Conservation (phyloP, 2,113 vertebrate species). For the Gracilinanus agilis region DNA sequence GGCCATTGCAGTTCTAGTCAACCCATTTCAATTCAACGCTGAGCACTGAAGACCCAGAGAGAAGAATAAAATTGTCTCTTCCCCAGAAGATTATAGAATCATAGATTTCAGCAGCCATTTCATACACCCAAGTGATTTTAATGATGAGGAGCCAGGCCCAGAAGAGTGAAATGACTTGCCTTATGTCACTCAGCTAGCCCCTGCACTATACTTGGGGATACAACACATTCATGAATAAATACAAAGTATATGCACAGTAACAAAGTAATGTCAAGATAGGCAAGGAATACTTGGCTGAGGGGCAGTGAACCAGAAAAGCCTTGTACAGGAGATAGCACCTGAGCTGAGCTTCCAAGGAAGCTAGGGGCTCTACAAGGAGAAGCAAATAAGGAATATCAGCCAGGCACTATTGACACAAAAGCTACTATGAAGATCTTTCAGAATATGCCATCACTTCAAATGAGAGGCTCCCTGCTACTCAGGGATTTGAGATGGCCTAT, state of each 20-base stretch:
- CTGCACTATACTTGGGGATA: not conserved
- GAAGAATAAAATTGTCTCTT: not conserved
- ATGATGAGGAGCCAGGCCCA: not conserved
- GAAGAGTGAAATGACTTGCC: not conserved
- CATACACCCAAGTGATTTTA: not conserved
- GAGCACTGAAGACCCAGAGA: not conserved
- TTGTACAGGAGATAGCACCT: not conserved
- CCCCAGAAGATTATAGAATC: not conserved
- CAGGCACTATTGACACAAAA: not conserved
- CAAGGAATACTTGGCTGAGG: not conserved
- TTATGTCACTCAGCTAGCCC: not conserved
- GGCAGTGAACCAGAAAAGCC: not conserved
- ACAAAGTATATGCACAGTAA: not conserved
- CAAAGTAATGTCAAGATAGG: not conserved
- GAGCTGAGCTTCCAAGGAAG: not conserved
- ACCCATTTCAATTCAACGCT: too few species aligned
- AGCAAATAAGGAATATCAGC: not conserved
- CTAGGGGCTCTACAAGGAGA: not conserved
- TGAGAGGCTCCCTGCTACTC: not conserved
- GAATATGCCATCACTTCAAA: not conserved
- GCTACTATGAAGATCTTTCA: not conserved
- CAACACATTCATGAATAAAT: not conserved
- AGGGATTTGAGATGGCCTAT: not conserved
- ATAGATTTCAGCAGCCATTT: not conserved
- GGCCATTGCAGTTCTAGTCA: not conserved